Evolutionary conservation across 2,113 vertebrate species (phyloP).

Genomic region (Polyodon spathula): DNA sequence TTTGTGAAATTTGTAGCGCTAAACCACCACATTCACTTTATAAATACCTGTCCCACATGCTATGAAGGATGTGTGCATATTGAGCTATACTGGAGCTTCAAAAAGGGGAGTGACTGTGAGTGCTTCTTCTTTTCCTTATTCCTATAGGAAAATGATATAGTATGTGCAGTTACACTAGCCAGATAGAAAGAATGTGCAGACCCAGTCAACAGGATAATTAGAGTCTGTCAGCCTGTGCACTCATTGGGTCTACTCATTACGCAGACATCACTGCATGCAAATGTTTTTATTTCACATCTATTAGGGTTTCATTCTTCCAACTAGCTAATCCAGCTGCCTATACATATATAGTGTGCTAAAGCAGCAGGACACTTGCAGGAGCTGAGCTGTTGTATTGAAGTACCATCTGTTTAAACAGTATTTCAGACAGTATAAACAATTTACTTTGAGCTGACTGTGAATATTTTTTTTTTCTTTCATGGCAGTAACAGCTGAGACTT

Average conservation of each 20-base stretch:
- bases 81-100: not conserved
- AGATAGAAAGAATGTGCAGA: not conserved
- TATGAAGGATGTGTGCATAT: not conserved
- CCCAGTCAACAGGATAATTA: not conserved
- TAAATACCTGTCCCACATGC: not conserved
- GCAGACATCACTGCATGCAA: not conserved
- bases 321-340: not conserved
- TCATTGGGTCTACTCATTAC: not conserved
- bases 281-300: constrained; percentile 8
- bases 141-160: not conserved
- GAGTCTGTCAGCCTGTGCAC: not conserved
- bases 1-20: not conserved
- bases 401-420: not conserved
- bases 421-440: no score
- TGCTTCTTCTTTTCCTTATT: not conserved
- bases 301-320: not conserved
- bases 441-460: no score
- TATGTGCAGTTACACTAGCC: not conserved
- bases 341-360: constrained; percentile 5
- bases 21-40: not conserved
- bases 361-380: not conserved
- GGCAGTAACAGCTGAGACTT: not conserved
- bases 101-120: not conserved
- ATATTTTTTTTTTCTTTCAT: not conserved
- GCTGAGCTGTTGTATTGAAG: no score